These are phyloP conservation scores for Tetheella fluctuosa DNA, from an alignment of 2,888 invertebrate species.

Conservation along the genomic window DNA sequence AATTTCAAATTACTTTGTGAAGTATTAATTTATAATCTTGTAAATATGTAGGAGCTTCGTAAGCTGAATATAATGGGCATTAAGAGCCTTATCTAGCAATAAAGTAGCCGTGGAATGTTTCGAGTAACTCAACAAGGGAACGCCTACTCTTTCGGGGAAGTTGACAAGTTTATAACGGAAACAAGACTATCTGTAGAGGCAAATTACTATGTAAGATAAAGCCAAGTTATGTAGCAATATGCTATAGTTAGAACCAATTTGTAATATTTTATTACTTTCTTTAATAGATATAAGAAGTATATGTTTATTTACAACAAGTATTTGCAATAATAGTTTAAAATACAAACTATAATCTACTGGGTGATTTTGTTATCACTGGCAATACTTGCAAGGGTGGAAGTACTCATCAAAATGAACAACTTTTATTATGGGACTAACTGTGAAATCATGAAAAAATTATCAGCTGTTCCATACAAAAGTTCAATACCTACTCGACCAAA, in stretches of 20 bases:
- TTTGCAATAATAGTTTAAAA: too few species aligned
- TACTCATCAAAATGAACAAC: too few species aligned
- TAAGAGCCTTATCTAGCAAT: background rate
- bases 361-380: too few species aligned
- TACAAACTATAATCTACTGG: too few species aligned
- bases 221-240: background rate
- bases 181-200: background rate
- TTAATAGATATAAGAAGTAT: too few species aligned
- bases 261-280: too few species aligned
- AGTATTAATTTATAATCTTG: background rate
- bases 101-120: background rate
- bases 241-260: background rate
- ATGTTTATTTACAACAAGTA: too few species aligned
- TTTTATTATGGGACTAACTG: too few species aligned
- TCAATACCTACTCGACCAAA: too few species aligned
- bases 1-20: background rate
- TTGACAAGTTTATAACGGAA: background rate
- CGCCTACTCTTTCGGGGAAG: background rate
- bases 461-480: too few species aligned
- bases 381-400: too few species aligned
- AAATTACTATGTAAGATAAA: background rate
- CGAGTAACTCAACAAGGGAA: background rate
- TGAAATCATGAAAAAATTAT: too few species aligned
- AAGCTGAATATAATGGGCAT: slow-evolving; percentile 2
- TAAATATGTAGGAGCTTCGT: slow-evolving; percentile 2